Base-by-base conservation (phyloP, 2,888 invertebrate genomes). In the Leptopilina syphax region DNA sequence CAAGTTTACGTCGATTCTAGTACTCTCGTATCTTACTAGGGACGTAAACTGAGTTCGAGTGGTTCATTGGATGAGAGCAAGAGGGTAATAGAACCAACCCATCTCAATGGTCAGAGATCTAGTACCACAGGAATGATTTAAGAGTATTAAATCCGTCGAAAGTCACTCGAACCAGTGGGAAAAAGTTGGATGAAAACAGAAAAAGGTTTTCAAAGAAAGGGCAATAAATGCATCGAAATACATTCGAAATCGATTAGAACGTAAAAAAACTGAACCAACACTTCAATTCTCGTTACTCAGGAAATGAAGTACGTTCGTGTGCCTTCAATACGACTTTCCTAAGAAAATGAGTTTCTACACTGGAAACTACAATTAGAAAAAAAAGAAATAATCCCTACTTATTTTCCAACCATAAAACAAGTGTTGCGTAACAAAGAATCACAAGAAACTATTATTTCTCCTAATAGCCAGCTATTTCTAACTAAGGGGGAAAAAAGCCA, bases 121-220 rank as follows among this genome's bases (percentile, higher is more conserved):
- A 68, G 76, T 60, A 65, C 44, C 18, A 44, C 77, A 79, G 78
- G 79, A 83, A 83, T 83, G 78, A 82, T 83, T 83, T 70, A 83
- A 78, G 60, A 54, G 12, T 27, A 68, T 79, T 70, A 82, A 65
- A 57, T 57, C 27, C n/a, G 5, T n/a, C 50, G 9, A 34, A 73
- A 73, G 34, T 57, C 34, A 34, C 34, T 34, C 34, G 34, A 27
- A 27, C 27, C 3, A 3, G 34, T 34, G 34, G 34, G 34, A 27
- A 27, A 27, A 27, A 3, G 27, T 27, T 27, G 27, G 27, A 27
- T 27, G 27, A 27, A 27, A 27, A 54, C 27, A 24, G 60, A n/a
- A 4, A 60, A 60, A 57, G 57, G 34, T 34, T 34, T n/a, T 13
- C 9, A 57, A 44, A 44, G 1, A 44, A 44, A 44, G 44, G 7